A percentile compares a stretch with the other conserved stretches of the same genome.
phyloP scores from a whole-genome alignment of 1,140 invertebrate species.

The Drosophila pseudoananassae region DNA sequence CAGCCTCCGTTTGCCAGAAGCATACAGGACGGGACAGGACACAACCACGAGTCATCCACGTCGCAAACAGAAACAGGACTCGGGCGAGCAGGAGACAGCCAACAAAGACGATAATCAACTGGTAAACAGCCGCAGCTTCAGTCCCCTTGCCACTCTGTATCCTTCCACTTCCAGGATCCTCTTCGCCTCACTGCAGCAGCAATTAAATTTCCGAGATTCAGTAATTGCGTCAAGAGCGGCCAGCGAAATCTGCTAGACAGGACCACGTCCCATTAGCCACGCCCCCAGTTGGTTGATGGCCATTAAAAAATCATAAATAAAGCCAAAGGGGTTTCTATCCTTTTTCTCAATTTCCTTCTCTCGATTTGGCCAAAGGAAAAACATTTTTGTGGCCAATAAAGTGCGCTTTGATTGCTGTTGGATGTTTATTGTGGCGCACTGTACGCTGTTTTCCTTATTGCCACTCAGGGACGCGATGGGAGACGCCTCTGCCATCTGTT shows the following conservation, averaged over 20 bases:
- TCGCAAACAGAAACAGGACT: background rate
- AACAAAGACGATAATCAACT: slow-evolving; percentile 8
- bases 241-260: slow-evolving; percentile 1
- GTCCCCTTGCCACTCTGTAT: background rate
- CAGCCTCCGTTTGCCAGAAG: background rate
- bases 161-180: background rate
- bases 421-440: slow-evolving; percentile 21
- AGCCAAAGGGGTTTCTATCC: background rate
- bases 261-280: slow-evolving; percentile 27
- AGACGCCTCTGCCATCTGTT: slow-evolving; percentile 6
- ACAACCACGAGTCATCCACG: background rate
- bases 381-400: slow-evolving; percentile 25
- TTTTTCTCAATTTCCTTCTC: slow-evolving; percentile 11
- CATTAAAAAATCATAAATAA: slow-evolving; percentile 46
- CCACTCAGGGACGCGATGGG: background rate
- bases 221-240: slow-evolving; percentile 36
- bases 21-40: background rate
- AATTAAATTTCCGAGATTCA: slow-evolving; percentile 28
- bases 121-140: slow-evolving; percentile 6
- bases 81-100: background rate
- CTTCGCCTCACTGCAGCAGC: slow-evolving; percentile 2
- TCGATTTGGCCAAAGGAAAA: background rate
- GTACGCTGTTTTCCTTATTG: slow-evolving; percentile 1
- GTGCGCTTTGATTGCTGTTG: slow-evolving; percentile 31
- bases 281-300: slow-evolving; percentile 21